Evolutionary conservation across 2,888 invertebrate species (phyloP), one percentile per base, ranked within the genome.

Genomic region (Catonia carolina): DNA sequence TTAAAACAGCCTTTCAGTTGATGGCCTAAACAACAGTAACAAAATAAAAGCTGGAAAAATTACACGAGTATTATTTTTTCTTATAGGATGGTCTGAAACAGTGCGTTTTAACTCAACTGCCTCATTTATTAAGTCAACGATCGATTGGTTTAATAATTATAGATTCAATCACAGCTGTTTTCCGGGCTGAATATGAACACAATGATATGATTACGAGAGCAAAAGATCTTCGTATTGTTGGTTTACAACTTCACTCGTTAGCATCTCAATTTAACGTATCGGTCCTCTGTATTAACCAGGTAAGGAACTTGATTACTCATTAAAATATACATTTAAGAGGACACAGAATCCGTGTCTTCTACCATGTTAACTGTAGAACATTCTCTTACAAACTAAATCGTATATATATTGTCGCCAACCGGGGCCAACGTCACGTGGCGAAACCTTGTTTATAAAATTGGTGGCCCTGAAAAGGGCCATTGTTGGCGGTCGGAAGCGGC

Each of bases 111-210:
- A 69, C 73, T 53, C 76, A 77, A 62, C 67, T 86, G 36, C 79
- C 80, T 0, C 60, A 72, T 27, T 69, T 87, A 36, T 67, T 85
- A 62, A 66, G 70, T 14, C 69, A 68, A 20, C 70, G 73, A 10
- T n/a, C 45, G 6, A 77, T 85, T 61, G 81, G 82, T 4, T 71
- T 88, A 42, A 72, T 89, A 55, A 70, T 89, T 8, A 75, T 89
- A 15, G 88, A 89, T 69, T 87, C 87, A 0, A 81, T 89, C 59
- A 85, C 86, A 8, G 86, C 84, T 1, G 72, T 83, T 31, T 87
- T 84, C 70, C 75, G 85, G 31, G 71, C 72, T 54, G 79, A 79
- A 57, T 79, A 77, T 64, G 76, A 77, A 45, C 73, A 75, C 52
- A 72, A 74, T n/a, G 73, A 77, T 53, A 69, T 74, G 52, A 69